Base-by-base conservation (phyloP, 2,888 invertebrate species). In the Nomada fabriciana region DNA sequence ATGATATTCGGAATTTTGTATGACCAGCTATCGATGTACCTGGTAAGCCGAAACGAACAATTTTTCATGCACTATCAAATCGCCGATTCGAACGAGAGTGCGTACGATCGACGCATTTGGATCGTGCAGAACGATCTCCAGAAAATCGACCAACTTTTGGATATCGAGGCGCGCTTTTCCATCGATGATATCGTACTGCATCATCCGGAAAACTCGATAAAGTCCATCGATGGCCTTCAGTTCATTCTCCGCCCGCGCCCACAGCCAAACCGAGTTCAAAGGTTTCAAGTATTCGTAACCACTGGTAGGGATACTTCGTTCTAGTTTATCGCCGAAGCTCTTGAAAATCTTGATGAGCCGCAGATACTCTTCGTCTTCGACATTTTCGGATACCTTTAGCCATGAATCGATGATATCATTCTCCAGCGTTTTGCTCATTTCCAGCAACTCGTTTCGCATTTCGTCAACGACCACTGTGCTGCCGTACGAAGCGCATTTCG, bases 191-290 rank as follows among this genome's bases (percentile, higher is more conserved):
- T 94, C 93, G 59, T 86, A 88, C 81, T 96, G 95, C 92, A 96
- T 96, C 86, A 95, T 94, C 76, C 96, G 94, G 91, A 96, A 97
- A 63, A 95, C 95, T 83, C 95, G 95, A 92, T 97, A 97, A 71
- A 97, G 93, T 0, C 95, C 95, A 82, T 96, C 95, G 47, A 97
- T 94, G 23, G 95, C 94, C 63, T 95, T 94, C 88, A 97, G 91
- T 91, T 96, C 96, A 50, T 95, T 94, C 78, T 95, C 94, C 1
- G 96, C 94, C 73, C 95, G 94, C 52, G 94, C 95, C 96, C 97
- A 97, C 81, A 96, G 93, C 95, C 96, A 97, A 10, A 92, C 52
- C 9, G 95, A 94, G 55, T 93, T 93, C 71, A 93, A 72, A 0
- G 87, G 80, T 3, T 86, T 86, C 29, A 93, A 82, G 57, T 90